Base-by-base conservation (phyloP, 2,888 invertebrate genomes). In the Ecliptopera silaceata region DNA sequence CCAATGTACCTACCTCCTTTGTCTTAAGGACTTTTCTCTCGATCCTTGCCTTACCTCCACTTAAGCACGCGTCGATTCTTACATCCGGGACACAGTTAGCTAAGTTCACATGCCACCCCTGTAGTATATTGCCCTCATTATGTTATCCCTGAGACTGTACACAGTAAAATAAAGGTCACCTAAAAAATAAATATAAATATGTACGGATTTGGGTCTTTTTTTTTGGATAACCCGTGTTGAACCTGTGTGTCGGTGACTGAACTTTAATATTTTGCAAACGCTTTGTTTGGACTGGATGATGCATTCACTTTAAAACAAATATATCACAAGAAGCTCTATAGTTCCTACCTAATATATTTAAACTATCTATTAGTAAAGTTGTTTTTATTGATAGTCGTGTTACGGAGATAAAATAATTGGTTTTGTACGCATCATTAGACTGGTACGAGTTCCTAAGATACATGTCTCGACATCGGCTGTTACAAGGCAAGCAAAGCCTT, bases 51-150 rank as follows among this genome's bases (percentile, higher is more conserved):
- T 63, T 63, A 65, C 70, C 70, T 69, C 79, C 79, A 77, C 82
- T 83, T 74, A 61, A 74, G 78, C 77, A 79, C 79, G 80, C 76
- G 71, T 77, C 68, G 65, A 55, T 64, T 61, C 68, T 68, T 59
- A 56, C 57, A 56, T 54, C 59, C 57, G 50, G 51, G 59, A 52
- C 52, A 53, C 36, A 31, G 51, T 49, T 58, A 50, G 57, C 49
- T 51, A 43, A 51, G 60, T 48, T 53, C 64, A 61, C 59, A 55
- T 57, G 51, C 53, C 59, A 43, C 61, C 59, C 56, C 51, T 58
- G 64, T 63, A 64, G 64, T 64, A 65, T 64, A 70, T 64, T 60
- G 51, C 61, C 63, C 55, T 57, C 61, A 65, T 66, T 63, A 61
- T 56, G 48, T 36, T 52, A 56, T 41, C 34, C 5, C 56, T 12